Evolutionary conservation across 2,797 vertebrate species (phyloP), one percentile per base, ranked within the genome.

Genomic region (Xiphophorus birchmanni): DNA sequence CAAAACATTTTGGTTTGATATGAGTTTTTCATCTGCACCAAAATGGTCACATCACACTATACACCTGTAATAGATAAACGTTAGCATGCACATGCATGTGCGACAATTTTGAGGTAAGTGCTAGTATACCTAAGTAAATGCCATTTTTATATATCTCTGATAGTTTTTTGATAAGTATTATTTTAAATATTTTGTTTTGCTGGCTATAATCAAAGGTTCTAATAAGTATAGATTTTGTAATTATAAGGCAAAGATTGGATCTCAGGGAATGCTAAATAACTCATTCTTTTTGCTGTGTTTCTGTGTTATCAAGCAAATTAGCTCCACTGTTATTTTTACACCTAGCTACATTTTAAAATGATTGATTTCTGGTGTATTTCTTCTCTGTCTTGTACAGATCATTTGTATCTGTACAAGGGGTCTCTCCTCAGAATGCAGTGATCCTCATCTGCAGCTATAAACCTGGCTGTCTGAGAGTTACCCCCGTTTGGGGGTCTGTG

Each of bases 391-490:
- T 11, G 42, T 44, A 11, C 42, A 11, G 40, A 13, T 13, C 32
- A 3, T 69, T 44, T 2, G 21, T 29, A 11, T 84, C 17, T 63
- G 60, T 35, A 18, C 32, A 18, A 37, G 65, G 26, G 65, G 37
- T 2, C 2, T 4, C 42, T 45, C 32, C 3, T 75, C 77, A 72
- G 78, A 54, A 42, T 35, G 80, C 45, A 37, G 52, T 18, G 77
- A 48, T 80, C 81, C 79, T 82, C 73, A 67, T 60, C 72, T 44
- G 78, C 67, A 52, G 63, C 80, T 84, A 45, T 37, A 80, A 84
- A 86, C 81, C 86, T 56, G 21, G 72, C 54, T 48, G 75, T 63
- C 74, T 79, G 82, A 84, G 81, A 74, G n/a, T 29, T 32, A 5
- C 50, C 76, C 76, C 76, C 63, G 42, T 88, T 79, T 77, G 48